Evolutionary conservation across 2,888 invertebrate genomes (phyloP).

Genomic region (Agrotis segetum): DNA sequence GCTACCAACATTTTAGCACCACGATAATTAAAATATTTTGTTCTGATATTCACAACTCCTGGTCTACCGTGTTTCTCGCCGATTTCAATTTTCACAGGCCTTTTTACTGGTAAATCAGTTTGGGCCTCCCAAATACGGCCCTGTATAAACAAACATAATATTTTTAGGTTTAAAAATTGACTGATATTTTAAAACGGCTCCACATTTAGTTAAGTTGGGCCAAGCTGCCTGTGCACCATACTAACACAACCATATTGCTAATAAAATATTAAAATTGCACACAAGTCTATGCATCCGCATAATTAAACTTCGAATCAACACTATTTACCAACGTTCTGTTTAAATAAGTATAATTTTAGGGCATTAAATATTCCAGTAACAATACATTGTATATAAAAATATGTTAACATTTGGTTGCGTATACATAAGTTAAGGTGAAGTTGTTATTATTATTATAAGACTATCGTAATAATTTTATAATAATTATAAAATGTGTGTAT

Average conservation of each 20-base stretch:
- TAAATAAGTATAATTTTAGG: slow-evolving; percentile 25
- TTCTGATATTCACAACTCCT: slow-evolving; percentile 85
- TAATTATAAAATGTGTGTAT: slow-evolving; percentile 45
- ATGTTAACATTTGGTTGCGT: slow-evolving; percentile 60
- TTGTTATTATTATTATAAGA: slow-evolving; percentile 32
- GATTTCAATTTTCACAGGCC: slow-evolving; percentile 14
- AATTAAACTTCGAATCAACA: slow-evolving; percentile 34
- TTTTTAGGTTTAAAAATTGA: slow-evolving; percentile 47
- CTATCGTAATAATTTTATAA: slow-evolving; percentile 43
- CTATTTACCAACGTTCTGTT: slow-evolving; percentile 30
- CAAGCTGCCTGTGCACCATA: slow-evolving; percentile 74
- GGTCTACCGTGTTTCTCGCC: slow-evolving; percentile 43
- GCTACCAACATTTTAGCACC: slow-evolving; percentile 85
- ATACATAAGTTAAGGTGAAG: slow-evolving; percentile 60
- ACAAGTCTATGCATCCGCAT: slow-evolving; percentile 71
- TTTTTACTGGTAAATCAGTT: neutral
- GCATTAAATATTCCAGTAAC: slow-evolving; percentile 37
- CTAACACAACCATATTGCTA: slow-evolving; percentile 84
- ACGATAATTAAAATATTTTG: slow-evolving; percentile 79
- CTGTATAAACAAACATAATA: slow-evolving; percentile 19
- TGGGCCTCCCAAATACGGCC: slow-evolving; percentile 16
- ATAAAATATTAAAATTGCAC: slow-evolving; percentile 86
- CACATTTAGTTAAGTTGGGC: slow-evolving; percentile 56
- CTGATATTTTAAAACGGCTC: slow-evolving; percentile 57
- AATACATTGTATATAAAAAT: slow-evolving; percentile 61